These are phyloP conservation scores for Sminthurinus signatus DNA, from an alignment of 1,140 invertebrate species.

Conservation along the genomic window DNA sequence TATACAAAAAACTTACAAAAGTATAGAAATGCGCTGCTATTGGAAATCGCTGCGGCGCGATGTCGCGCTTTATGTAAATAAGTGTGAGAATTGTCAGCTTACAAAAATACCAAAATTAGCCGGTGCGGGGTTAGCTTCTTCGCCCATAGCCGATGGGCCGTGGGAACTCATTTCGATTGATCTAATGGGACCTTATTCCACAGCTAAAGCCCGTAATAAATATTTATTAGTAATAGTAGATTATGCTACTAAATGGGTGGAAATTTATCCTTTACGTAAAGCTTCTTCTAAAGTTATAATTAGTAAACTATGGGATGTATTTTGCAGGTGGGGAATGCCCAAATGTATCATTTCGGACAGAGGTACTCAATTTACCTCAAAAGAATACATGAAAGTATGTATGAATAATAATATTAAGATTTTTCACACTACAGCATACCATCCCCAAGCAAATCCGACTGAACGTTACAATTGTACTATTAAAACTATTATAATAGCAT, in stretches of 20 bases:
- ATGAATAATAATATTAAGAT: background rate
- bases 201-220: constrained; percentile 9
- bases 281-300: constrained; percentile 18
- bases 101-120: background rate
- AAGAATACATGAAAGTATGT: constrained; percentile 19
- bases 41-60: constrained; percentile 43
- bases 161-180: constrained; percentile 38
- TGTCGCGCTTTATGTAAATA: constrained; percentile 19
- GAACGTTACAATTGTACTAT: constrained; percentile 30
- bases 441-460: constrained; percentile 31
- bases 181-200: constrained; percentile 35
- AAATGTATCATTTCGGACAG: constrained; percentile 38
- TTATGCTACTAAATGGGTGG: constrained; percentile 34
- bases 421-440: constrained; percentile 28
- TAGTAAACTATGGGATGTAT: constrained; percentile 33
- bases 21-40: constrained; percentile 19
- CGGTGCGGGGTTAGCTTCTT: background rate
- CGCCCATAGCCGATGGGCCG: background rate
- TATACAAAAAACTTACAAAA: constrained; percentile 14
- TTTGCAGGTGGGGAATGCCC: constrained; percentile 40
- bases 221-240: constrained; percentile 36
- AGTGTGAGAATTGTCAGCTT: background rate
- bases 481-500: constrained; percentile 35
- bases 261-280: constrained; percentile 24
- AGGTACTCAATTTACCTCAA: constrained; percentile 39